A percentile compares a stretch with the other conserved stretches of the same genome.
These are phyloP conservation scores for Brachyrhaphis roseni DNA, from an alignment of 2,797 vertebrate species.

Conservation along the genomic window DNA sequence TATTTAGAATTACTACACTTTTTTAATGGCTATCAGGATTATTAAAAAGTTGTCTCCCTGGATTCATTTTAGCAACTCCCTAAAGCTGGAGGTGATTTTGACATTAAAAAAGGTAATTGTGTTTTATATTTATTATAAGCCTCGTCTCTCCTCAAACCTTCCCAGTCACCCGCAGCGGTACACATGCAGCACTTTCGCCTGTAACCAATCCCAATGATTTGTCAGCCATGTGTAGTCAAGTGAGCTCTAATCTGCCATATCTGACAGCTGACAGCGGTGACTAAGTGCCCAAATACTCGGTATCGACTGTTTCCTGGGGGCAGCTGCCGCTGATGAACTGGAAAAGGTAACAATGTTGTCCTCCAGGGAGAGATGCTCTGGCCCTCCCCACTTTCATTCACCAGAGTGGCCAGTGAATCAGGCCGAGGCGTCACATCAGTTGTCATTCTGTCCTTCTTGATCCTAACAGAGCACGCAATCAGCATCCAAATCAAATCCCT, in stretches of 20 bases:
- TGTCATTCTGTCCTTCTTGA: conserved; percentile 52
- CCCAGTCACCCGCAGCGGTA: conserved; percentile 40
- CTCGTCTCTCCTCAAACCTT: neutral
- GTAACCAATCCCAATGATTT: conserved; percentile 57
- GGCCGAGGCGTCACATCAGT: conserved; percentile 21
- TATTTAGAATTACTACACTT: neutral
- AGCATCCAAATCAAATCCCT: conserved; percentile 50
- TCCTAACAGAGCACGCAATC: conserved; percentile 57
- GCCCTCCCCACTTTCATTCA: conserved; percentile 6
- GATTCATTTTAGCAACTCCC: neutral
- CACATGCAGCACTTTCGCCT: conserved; percentile 42
- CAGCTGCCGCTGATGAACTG: conserved; percentile 60
- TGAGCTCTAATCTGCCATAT: conserved; percentile 66
- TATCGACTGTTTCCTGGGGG: conserved; percentile 69
- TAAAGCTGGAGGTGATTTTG: conserved; percentile 10
- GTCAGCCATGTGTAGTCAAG: conserved; percentile 59
- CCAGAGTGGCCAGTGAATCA: conserved; percentile 54
- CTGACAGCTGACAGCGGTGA: conserved; percentile 75
- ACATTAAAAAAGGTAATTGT: conserved; percentile 20
- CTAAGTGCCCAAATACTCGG: conserved; percentile 70
- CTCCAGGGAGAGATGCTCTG: conserved; percentile 36
- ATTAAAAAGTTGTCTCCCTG: conserved; percentile 8
- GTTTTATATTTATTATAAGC: conserved; percentile 41
- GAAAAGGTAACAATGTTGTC: conserved; percentile 67
- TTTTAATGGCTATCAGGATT: neutral